Evolutionary conservation across 23 tunicate species (phyloP).

Genomic region (Aplidium turbinatum): DNA sequence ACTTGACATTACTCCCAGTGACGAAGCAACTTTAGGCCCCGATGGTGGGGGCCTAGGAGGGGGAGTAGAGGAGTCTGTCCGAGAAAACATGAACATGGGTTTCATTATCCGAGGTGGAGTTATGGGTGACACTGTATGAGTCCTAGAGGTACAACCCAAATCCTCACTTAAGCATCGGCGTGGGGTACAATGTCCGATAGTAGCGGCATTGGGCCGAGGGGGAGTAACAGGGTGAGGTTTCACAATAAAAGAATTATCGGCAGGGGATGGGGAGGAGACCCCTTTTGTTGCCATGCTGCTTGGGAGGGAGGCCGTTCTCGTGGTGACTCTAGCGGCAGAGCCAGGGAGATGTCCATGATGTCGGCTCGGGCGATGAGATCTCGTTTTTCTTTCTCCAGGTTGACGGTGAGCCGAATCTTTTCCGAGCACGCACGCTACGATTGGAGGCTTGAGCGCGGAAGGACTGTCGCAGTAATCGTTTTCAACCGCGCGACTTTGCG

Average conservation of each 20-base stretch:
- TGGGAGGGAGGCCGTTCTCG: slow-evolving; percentile 31
- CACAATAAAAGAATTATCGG: not conserved
- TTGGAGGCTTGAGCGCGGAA: slow-evolving; percentile 11
- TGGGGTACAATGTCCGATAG: slow-evolving; percentile 31
- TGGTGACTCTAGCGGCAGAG: slow-evolving; percentile 8
- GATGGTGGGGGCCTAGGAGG: slow-evolving; percentile 48
- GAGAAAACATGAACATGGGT: not conserved
- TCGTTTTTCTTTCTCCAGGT: slow-evolving; percentile 4
- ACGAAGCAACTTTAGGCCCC: slow-evolving; percentile 23
- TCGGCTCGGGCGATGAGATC: slow-evolving; percentile 26
- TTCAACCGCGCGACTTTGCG: slow-evolving; percentile 69
- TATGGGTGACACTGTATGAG: no score
- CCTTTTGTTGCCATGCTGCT: slow-evolving; percentile 17
- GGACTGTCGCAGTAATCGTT: slow-evolving; percentile 70
- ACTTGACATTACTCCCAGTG: slow-evolving; percentile 19
- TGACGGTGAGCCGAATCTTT: not conserved
- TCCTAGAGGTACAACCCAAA: slow-evolving; percentile 1
- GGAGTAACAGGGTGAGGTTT: slow-evolving; percentile 16
- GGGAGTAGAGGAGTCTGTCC: not conserved
- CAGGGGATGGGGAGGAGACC: not conserved
- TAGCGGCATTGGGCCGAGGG: slow-evolving; percentile 29
- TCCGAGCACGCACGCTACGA: slow-evolving; percentile 19
- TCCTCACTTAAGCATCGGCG: slow-evolving; percentile 1
- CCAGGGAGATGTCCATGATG: slow-evolving; percentile 34
- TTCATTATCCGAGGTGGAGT: slow-evolving; percentile 8